Base-by-base conservation (phyloP, 2,888 invertebrate genomes). In the Campoletis raptor region DNA sequence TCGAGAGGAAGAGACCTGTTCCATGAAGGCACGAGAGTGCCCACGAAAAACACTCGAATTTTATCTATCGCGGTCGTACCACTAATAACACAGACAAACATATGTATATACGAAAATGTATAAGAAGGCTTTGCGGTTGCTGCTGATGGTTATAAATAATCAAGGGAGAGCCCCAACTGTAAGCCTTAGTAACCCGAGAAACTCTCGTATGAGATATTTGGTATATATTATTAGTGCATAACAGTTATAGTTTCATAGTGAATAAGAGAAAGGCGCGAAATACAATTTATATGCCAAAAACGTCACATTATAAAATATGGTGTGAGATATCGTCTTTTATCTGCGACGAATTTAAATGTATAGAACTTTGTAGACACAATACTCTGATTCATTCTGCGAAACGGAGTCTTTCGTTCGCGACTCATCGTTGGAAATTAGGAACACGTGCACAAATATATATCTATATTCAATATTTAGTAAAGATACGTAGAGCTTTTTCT, bases 21-120 rank as follows among this genome's bases (percentile, higher is more conserved):
- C 18, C 2, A 52, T n/a, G 52, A 30, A 72, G 57, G 48, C 54
- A n/a, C 30, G 48, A 37, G 45, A 61, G 80, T 80, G 73, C 37
- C 40, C 24, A 66, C 76, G 85, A 85, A 88, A 88, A 88, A 87
- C 86, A 88, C 85, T 86, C 81, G 85, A 89, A 87, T 82, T 88
- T 89, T 88, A 88, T 86, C 86, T 83, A 86, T 83, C 83, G 72
- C 80, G 86, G 77, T 72, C 76, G 66, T 15, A 77, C 80, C 77
- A 67, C 72, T 81, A 86, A 81, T 83, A 83, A 83, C 67, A 54
- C 52, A 67, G 42, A 30, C n/a, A 37, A 36, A 78, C 21, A 54
- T 40, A 48, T 21, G 36, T 36, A 64, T 37, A 61, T 36, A 81
- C 48, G 37, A 30, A 74, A 30, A 74, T 10, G 36, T 66, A 52